Evolutionary conservation across 2,888 invertebrate genomes (phyloP).

Genomic region (Cordylochernes scorpioides): DNA sequence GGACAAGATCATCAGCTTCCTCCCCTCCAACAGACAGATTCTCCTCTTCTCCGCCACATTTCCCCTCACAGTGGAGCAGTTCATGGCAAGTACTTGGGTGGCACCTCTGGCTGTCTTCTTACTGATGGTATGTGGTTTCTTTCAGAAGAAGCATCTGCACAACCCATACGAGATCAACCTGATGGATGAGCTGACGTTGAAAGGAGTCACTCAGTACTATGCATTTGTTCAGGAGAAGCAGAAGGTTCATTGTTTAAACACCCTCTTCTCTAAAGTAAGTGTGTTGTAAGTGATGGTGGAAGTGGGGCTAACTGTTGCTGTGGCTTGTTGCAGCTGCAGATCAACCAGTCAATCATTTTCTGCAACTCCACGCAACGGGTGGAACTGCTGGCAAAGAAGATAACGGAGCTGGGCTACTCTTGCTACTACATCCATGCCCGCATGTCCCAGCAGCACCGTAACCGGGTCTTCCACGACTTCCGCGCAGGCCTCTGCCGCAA

Average conservation of each 20-base stretch:
- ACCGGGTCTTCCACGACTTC: conserved; percentile 98
- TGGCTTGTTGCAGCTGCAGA: conserved; percentile 51
- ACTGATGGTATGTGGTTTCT: conserved; percentile 9
- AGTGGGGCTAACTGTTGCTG: conserved; percentile 3
- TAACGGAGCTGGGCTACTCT: conserved; percentile 96
- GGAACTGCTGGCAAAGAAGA: conserved; percentile 93
- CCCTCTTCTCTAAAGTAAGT: conserved; percentile 80
- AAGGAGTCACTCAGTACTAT: conserved; percentile 99
- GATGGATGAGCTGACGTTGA: conserved; percentile 96
- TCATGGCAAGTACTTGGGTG: conserved; percentile 47
- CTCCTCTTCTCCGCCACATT: conserved; percentile 96
- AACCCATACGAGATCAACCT: conserved; percentile 98
- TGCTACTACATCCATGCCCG: conserved; percentile 99
- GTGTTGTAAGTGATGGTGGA: not conserved
- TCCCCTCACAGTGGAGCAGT: conserved; percentile 89
- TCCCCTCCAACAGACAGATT: conserved; percentile 87
- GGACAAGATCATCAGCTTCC: conserved; percentile 73
- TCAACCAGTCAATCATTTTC: conserved; percentile 98
- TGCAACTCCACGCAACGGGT: conserved; percentile 99
- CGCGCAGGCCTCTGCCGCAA: conserved; percentile 91
- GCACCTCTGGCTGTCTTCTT: no score
- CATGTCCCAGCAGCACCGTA: conserved; percentile 96
- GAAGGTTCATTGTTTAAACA: conserved; percentile 98
- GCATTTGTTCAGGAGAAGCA: conserved; percentile 99
- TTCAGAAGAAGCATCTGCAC: conserved; percentile 53